Conservation (phyloP, 2,888 invertebrate genomes). For the Lasioglossum oenotherae region DNA sequence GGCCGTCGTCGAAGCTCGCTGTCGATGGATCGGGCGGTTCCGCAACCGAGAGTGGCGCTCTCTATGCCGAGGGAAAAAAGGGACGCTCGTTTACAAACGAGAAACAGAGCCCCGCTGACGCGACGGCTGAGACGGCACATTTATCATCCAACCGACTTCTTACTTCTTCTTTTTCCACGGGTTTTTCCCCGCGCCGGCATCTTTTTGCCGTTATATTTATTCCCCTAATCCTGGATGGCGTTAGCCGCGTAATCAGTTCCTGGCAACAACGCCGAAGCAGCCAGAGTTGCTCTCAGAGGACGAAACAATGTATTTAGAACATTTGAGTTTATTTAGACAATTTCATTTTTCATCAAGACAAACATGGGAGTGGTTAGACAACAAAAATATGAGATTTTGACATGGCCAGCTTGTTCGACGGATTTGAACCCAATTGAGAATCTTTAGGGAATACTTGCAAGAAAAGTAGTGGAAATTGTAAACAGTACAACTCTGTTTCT, state of each 20-base stretch:
- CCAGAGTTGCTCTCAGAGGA: neutral
- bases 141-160: slow-evolving; percentile 78
- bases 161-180: slow-evolving; percentile 51
- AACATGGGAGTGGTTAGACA: too few relatives aligned
- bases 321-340: too few relatives aligned
- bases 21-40: slow-evolving; percentile 30
- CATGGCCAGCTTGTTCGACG: too few relatives aligned
- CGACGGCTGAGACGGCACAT: slow-evolving; percentile 79
- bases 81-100: slow-evolving; percentile 79
- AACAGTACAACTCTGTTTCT: too few relatives aligned
- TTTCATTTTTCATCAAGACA: too few relatives aligned
- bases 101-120: slow-evolving; percentile 81
- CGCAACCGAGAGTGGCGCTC: slow-evolving; percentile 52
- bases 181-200: slow-evolving; percentile 10
- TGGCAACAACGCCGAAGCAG: neutral
- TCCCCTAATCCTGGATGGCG: slow-evolving; percentile 26
- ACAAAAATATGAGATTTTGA: too few relatives aligned
- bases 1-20: slow-evolving; percentile 31
- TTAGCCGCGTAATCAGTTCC: slow-evolving; percentile 8
- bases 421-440: too few relatives aligned
- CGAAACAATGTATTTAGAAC: too few relatives aligned
- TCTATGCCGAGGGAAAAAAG: slow-evolving; percentile 52
- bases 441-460: too few relatives aligned
- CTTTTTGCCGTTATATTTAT: slow-evolving; percentile 43
- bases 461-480: too few relatives aligned